A percentile compares a stretch with the other conserved stretches of the same genome.
Evolutionary conservation across 1,140 invertebrate species (phyloP).

Genomic region (Pseudomyrmex flavicornis): DNA sequence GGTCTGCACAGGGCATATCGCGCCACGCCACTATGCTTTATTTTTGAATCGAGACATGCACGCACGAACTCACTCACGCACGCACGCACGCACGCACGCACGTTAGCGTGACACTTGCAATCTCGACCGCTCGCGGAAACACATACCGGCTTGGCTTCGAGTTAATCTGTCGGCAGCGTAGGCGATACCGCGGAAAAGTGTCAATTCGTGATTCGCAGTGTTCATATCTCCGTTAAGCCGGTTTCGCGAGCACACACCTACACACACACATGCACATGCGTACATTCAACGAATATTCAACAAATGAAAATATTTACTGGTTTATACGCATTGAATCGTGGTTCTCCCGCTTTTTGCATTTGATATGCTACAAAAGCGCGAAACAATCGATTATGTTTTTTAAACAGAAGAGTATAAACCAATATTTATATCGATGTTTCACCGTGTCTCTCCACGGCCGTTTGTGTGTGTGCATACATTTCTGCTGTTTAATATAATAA

Average conservation of each 20-base stretch:
- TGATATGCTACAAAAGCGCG: too few relatives aligned
- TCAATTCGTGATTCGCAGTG: constrained; percentile 42
- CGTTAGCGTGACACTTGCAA: constrained; percentile 65
- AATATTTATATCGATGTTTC: constrained; percentile 1
- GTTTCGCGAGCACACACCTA: neutral
- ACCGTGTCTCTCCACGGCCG: neutral
- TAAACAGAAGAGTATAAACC: too few relatives aligned
- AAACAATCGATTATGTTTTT: too few relatives aligned
- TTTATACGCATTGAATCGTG: neutral
- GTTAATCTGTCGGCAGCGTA: constrained; percentile 48
- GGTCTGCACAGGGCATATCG: neutral
- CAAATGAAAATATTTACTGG: constrained; percentile 17
- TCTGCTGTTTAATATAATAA: too few relatives aligned
- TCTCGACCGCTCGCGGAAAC: constrained; percentile 54
- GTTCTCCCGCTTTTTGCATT: neutral
- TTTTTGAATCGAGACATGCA: constrained; percentile 42
- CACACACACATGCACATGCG: too few relatives aligned
- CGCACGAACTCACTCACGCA: neutral
- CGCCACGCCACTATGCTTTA: neutral
- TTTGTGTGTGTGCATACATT: neutral
- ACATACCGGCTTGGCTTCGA: constrained; percentile 6
- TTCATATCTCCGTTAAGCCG: neutral
- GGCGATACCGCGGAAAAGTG: constrained; percentile 54
- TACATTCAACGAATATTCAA: neutral
- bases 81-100: constrained; percentile 23